Conservation (phyloP, 2,113 vertebrate genomes). For the Cynopterus brachyotis region DNA sequence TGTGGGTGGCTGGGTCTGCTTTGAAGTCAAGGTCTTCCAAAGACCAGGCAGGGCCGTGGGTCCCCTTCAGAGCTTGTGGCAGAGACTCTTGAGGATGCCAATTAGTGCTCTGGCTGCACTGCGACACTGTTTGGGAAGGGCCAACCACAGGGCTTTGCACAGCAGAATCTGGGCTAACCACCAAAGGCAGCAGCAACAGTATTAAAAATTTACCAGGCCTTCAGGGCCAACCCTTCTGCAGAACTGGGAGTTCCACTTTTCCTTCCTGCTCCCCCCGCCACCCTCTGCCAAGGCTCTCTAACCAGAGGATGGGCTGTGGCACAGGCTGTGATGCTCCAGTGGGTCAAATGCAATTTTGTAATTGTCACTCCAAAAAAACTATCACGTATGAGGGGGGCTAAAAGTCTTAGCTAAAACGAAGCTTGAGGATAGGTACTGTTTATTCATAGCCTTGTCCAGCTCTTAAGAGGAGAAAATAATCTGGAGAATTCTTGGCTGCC, state of each 20-base stretch:
- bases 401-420: conserved; percentile 11
- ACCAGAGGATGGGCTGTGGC: neutral
- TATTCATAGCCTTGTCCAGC: neutral
- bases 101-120: no score
- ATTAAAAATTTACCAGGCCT: conserved; percentile 55
- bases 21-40: neutral
- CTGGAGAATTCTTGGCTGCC: neutral
- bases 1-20: neutral
- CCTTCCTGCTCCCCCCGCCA: neutral
- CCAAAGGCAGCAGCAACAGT: neutral
- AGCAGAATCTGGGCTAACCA: neutral
- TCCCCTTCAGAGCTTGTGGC: neutral
- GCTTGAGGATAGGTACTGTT: neutral
- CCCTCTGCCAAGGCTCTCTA: neutral
- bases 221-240: neutral
- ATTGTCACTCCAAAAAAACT: conserved; percentile 19
- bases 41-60: neutral
- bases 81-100: neutral
- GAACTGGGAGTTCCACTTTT: neutral
- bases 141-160: neutral
- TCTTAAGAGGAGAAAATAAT: conserved; percentile 1
- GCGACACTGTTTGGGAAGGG: neutral
- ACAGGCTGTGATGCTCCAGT: neutral
- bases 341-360: conserved; percentile 45
- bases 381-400: neutral